Evolutionary conservation across 2,888 invertebrate genomes (phyloP), one percentile per base, ranked within the genome.

Genomic region (Uropetala carovei): DNA sequence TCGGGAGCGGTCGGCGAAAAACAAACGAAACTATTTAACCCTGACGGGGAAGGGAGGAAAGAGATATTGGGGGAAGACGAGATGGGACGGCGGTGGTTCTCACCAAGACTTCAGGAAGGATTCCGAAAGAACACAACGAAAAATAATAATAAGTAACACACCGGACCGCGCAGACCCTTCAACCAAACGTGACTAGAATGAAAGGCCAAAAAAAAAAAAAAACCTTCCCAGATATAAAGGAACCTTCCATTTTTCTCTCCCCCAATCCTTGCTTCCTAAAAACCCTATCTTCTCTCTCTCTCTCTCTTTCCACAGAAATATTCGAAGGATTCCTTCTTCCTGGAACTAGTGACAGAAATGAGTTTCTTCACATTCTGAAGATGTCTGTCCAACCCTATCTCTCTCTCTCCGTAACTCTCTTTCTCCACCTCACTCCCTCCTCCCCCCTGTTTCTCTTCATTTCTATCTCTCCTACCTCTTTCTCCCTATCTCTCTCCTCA

Each of bases 271-370:
- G 5, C 83, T 43, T 43, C 43, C 43, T 82, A 82, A 82, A 82
- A 82, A 82, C 82, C 11, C 13, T 43, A 18, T 11, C 27, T 30
- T 81, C 81, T 30, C 11, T 5, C 30, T 27, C 82, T 43, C 27
- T n/a, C 83, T 82, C 16, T 43, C 82, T 82, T 27, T 57, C 83
- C 83, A 27, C 56, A 27, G n/a, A 83, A 83, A 56, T 18, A 56
- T 83, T 56, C 56, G 18, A 83, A 56, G 83, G 83, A 83, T 83
- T 56, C n/a, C 83, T 57, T n/a, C 83, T 56, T 83, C 83, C 43
- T 9, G 27, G 83, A 83, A 83, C 16, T 56, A 18, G 18, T 14
- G 11, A 27, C 13, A 18, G 83, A 18, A 56, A 83, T 8, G 18
- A 64, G 18, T 57, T 56, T 57, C 18, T 18, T n/a, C 56, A 83